phyloP scores from a whole-genome alignment of 2,113 vertebrate species.

The Tringa solitaria region DNA sequence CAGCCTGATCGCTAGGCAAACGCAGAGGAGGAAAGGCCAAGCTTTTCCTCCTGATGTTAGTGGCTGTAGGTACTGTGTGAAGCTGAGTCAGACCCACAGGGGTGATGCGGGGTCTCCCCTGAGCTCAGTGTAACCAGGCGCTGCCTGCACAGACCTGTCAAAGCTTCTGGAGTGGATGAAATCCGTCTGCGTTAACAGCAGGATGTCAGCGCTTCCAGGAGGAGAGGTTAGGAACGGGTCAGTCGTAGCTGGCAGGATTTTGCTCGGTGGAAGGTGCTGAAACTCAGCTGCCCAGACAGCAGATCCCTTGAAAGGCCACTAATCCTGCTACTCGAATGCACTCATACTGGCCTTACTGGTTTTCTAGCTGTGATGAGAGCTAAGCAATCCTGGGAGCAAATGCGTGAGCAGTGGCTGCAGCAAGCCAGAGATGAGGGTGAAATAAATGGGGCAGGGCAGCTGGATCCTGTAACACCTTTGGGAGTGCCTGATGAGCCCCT shows the following conservation, averaged over 20 bases:
- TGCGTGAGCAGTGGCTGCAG: not conserved
- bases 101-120: not conserved
- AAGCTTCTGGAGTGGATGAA: not conserved
- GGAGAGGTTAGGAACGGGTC: not conserved
- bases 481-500: not conserved
- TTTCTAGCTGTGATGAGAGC: not conserved
- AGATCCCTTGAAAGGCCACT: not conserved
- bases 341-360: not conserved
- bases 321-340: not conserved
- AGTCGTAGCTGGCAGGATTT: not conserved
- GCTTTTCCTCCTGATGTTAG: accelerated
- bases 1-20: not conserved
- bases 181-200: not conserved
- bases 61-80: not conserved
- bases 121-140: accelerated
- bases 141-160: not conserved
- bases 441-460: not conserved
- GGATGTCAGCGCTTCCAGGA: not conserved
- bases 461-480: not conserved
- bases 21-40: not conserved
- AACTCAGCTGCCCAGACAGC: not conserved
- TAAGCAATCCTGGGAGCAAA: not conserved
- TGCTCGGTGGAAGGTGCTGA: not conserved
- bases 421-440: not conserved
- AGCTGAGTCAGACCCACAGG: not conserved